These are phyloP conservation scores for Ciona savignyi DNA, from an alignment of 23 tunicate species.

Conservation along the genomic window DNA sequence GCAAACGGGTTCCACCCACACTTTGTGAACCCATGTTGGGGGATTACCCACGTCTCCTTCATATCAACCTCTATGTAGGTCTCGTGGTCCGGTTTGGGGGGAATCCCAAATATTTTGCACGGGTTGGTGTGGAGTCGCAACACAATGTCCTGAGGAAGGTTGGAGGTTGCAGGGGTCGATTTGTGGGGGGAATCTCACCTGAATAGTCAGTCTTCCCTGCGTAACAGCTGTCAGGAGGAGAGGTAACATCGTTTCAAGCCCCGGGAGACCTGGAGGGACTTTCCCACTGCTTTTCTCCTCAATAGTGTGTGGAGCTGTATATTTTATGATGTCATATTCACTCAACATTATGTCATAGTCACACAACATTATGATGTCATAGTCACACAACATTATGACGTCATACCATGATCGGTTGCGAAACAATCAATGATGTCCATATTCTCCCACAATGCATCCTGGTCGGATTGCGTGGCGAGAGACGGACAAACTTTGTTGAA, in stretches of 20 bases:
- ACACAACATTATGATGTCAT: not conserved
- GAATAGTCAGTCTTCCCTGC: slow-evolving; percentile 67
- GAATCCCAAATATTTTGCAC: slow-evolving; percentile 65
- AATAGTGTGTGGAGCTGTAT: slow-evolving; percentile 82
- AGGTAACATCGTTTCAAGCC: slow-evolving; percentile 90
- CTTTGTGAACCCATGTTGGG: slow-evolving; percentile 56
- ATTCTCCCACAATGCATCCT: slow-evolving; percentile 92
- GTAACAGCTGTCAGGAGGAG: slow-evolving; percentile 79
- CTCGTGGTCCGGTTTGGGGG: slow-evolving; percentile 33
- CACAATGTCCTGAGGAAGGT: slow-evolving; percentile 72
- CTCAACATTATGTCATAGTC: not conserved
- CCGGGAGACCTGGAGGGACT: slow-evolving; percentile 90
- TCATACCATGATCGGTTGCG: slow-evolving; percentile 85
- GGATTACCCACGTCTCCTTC: slow-evolving; percentile 74
- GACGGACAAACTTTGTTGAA: slow-evolving; percentile 54
- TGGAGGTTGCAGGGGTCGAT: no score
- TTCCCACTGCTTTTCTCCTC: slow-evolving; percentile 47
- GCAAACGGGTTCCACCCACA: slow-evolving; percentile 93
- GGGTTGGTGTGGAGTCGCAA: slow-evolving; percentile 86
- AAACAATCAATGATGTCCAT: slow-evolving; percentile 84
- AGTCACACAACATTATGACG: not conserved
- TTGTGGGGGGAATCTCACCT: slow-evolving; percentile 80
- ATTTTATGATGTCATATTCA: not conserved
- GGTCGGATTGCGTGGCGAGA: slow-evolving; percentile 78
- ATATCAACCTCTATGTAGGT: slow-evolving; percentile 95